These are phyloP conservation scores for Helicoverpa zea DNA, from an alignment of 1,140 invertebrate species.

Conservation along the genomic window DNA sequence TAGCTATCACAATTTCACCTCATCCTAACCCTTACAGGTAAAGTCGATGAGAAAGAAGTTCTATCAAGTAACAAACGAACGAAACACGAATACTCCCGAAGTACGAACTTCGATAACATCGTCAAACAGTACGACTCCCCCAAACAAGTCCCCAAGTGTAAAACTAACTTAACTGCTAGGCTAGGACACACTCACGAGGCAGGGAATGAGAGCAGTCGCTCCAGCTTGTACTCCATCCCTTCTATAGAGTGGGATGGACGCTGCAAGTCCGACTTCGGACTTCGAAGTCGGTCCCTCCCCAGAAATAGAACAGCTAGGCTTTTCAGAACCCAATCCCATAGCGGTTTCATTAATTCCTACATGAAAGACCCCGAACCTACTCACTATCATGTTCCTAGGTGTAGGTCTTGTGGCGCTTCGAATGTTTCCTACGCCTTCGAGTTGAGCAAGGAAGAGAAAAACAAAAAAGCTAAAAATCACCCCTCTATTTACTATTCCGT, in stretches of 20 bases:
- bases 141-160: conserved; percentile 71
- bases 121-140: conserved; percentile 65
- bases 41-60: conserved; percentile 62
- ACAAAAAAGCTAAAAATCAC: conserved; percentile 32
- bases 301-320: conserved; percentile 58
- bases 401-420: conserved; percentile 66
- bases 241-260: conserved; percentile 76
- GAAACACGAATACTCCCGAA: conserved; percentile 72
- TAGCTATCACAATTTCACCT: neutral
- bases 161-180: conserved; percentile 60
- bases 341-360: conserved; percentile 80
- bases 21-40: conserved; percentile 54
- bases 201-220: conserved; percentile 65
- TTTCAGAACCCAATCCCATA: conserved; percentile 78
- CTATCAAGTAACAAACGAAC: conserved; percentile 66
- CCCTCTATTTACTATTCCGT: conserved; percentile 63
- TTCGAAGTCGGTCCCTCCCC: conserved; percentile 71
- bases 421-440: conserved; percentile 66
- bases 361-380: conserved; percentile 75
- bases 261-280: conserved; percentile 65
- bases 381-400: conserved; percentile 81
- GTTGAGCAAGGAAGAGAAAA: conserved; percentile 50
- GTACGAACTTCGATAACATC: conserved; percentile 66
- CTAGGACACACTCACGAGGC: conserved; percentile 53
- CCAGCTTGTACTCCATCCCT: conserved; percentile 72